These are phyloP conservation scores for Dinocampus coccinellae DNA, from an alignment of 2,888 invertebrate genomes.

Conservation along the genomic window DNA sequence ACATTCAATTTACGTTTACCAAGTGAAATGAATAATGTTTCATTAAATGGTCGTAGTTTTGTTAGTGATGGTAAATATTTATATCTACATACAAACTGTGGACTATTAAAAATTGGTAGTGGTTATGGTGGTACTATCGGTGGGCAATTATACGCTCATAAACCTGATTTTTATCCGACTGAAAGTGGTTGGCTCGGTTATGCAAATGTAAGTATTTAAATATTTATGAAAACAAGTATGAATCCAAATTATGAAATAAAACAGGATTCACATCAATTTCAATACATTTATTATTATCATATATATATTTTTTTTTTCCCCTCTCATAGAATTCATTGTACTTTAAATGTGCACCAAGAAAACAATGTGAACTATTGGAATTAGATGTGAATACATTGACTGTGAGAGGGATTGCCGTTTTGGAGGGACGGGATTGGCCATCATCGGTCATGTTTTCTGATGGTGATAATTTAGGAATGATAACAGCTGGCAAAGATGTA, in stretches of 20 bases:
- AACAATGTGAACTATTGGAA: constrained; percentile 66
- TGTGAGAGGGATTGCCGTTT: constrained; percentile 70
- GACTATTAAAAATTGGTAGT: constrained; percentile 93
- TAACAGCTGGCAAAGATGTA: constrained; percentile 85
- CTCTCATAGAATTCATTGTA: constrained; percentile 82
- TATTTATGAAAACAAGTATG: too few relatives aligned
- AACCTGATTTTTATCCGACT: constrained; percentile 84
- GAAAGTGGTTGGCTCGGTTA: constrained; percentile 89
- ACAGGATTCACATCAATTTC: too few relatives aligned
- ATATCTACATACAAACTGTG: constrained; percentile 87
- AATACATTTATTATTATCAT: too few relatives aligned
- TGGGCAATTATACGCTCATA: constrained; percentile 89
- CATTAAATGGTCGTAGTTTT: constrained; percentile 74
- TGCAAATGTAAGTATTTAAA: constrained; percentile 78
- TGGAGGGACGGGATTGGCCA: constrained; percentile 67
- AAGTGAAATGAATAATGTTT: constrained; percentile 70
- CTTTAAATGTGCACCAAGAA: constrained; percentile 75
- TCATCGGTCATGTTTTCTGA: constrained; percentile 79
- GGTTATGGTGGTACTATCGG: constrained; percentile 94
- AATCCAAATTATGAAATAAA: too few relatives aligned
- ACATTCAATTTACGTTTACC: constrained; percentile 75
- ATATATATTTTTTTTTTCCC: constrained; percentile 8
- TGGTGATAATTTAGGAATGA: constrained; percentile 83
- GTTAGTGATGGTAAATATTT: constrained; percentile 93
- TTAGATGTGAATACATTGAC: constrained; percentile 70